These are phyloP conservation scores for Pheosia gnoma DNA, from an alignment of 2,888 invertebrate genomes.

Conservation along the genomic window DNA sequence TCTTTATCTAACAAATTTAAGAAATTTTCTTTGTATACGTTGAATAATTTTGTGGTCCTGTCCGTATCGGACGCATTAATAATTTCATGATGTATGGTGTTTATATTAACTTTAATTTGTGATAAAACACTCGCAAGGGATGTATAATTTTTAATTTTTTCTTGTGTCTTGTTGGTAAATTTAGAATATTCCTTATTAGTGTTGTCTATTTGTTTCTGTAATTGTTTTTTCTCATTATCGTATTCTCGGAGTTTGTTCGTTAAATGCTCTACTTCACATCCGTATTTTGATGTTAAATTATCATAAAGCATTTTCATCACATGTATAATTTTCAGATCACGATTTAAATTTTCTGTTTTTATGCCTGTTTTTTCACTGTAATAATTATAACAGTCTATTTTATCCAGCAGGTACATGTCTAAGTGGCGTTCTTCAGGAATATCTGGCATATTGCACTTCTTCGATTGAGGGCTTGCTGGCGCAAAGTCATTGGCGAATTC, in stretches of 20 bases:
- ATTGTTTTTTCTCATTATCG: slow-evolving; percentile 52
- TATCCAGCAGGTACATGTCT: slow-evolving; percentile 62
- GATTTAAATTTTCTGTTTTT: slow-evolving; percentile 46
- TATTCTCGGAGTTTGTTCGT: slow-evolving; percentile 64
- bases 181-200: slow-evolving; percentile 44
- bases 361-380: slow-evolving; percentile 59
- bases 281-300: slow-evolving; percentile 57
- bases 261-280: slow-evolving; percentile 68
- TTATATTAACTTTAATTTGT: slow-evolving; percentile 51
- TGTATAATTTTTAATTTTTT: slow-evolving; percentile 48
- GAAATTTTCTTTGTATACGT: slow-evolving; percentile 56
- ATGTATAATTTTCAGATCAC: slow-evolving; percentile 63
- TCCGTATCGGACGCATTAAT: slow-evolving; percentile 26
- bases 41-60: slow-evolving; percentile 33
- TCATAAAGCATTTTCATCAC: slow-evolving; percentile 69
- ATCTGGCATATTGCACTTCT: slow-evolving; percentile 48
- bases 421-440: slow-evolving; percentile 51
- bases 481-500: slow-evolving; percentile 44
- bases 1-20: slow-evolving; percentile 58
- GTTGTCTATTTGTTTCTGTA: slow-evolving; percentile 49
- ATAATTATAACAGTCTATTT: slow-evolving; percentile 64
- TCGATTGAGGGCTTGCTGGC: slow-evolving; percentile 34
- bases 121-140: slow-evolving; percentile 44
- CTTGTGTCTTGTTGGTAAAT: slow-evolving; percentile 48
- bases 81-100: slow-evolving; percentile 39